A percentile compares a stretch with the other conserved stretches of the same genome.
Conservation (phyloP, 1,140 invertebrate species). For the Piezodorus guildinii region DNA sequence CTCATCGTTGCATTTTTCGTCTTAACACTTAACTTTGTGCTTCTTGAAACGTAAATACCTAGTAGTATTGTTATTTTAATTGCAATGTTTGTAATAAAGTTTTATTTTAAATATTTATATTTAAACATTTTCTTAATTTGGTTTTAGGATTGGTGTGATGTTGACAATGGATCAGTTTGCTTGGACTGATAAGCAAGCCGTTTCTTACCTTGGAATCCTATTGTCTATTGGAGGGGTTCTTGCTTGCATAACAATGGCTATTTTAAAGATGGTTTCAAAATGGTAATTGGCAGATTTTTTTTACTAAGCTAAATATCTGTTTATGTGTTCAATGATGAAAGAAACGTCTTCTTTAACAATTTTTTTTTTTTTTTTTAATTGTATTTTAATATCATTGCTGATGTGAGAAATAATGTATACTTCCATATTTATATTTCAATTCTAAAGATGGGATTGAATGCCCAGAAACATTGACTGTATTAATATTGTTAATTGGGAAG, state of each 20-base stretch:
- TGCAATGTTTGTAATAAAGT: not conserved
- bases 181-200: slow-evolving; percentile 63
- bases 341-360: no score
- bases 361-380: no score
- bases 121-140: not conserved
- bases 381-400: no score
- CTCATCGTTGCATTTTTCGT: slow-evolving; percentile 73
- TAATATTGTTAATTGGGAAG: no score
- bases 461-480: no score
- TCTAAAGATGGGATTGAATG: no score
- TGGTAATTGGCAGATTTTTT: slow-evolving; percentile 33
- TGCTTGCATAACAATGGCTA: slow-evolving; percentile 58
- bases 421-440: no score
- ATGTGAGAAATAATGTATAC: no score
- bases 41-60: slow-evolving; percentile 68
- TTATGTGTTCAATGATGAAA: no score
- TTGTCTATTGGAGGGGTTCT: slow-evolving; percentile 65
- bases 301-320: no score
- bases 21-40: slow-evolving; percentile 77
- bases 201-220: slow-evolving; percentile 70
- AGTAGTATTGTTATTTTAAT: slow-evolving; percentile 1
- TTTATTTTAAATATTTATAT: not conserved
- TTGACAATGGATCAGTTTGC: slow-evolving; percentile 83
- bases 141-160: slow-evolving; percentile 58
- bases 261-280: slow-evolving; percentile 59